Evolutionary conservation across 2,888 invertebrate species (phyloP), one percentile per base, ranked within the genome.

Genomic region (Campoplex capitator): DNA sequence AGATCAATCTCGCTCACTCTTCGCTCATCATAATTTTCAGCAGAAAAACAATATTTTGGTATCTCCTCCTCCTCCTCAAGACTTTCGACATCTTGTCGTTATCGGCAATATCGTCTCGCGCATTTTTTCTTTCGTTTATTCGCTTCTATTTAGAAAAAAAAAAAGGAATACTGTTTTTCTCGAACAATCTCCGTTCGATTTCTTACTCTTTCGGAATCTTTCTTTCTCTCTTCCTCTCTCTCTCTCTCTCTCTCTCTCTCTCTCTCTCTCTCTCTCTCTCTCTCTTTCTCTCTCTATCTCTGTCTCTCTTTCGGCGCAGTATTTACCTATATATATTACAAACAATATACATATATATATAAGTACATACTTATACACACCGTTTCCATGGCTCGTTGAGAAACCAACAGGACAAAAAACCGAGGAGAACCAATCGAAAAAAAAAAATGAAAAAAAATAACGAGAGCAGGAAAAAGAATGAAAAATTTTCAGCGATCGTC

Each of bases 401-500:
- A 82, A 75, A 82, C 32, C 65, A 75, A 82, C 51, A 58, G 81
- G 58, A 71, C 68, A 67, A 32, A 78, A 48, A 42, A 56, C 38
- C 71, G 62, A 74, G 73, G 35, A 54, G 45, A 84, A 62, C 56
- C 45, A 79, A 70, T 75, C 71, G 23, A 71, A 78, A 78, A 74
- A 81, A 23, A 87, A 88, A 91, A 89, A 91, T 78, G 54, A 87
- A 91, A 93, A 76, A 71, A 78, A 78, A 74, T 81, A 86, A 77
- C 73, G 68, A 78, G 77, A 68, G 82, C 48, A 35, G 74, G 78
- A 83, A 88, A 23, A 87, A 88, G 91, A 89, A 91, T 78, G 54
- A 87, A 91, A 93, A 90, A 91, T 91, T 93, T 93, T 93, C 94
- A 94, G 93, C 92, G 87, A 86, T 93, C 93, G 90, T 92, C 93